phyloP scores from a whole-genome alignment of 2,888 invertebrate genomes.

The Trimorus sp. region DNA sequence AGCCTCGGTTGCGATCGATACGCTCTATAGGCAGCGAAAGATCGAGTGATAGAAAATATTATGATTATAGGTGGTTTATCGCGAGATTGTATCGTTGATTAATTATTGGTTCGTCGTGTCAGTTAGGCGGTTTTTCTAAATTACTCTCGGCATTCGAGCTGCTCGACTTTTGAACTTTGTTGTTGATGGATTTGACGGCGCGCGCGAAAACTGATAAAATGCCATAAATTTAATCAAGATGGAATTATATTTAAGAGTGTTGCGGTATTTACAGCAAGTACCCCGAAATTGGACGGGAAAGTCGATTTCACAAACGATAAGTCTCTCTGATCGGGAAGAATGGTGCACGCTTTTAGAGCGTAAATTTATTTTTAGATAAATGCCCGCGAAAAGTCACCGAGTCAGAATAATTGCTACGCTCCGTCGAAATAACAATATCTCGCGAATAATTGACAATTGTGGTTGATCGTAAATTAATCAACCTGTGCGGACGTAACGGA shows the following conservation, averaged over 20 bases:
- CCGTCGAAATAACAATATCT: not conserved
- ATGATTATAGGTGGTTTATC: too few relatives aligned
- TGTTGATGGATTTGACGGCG: not conserved
- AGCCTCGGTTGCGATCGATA: too few relatives aligned
- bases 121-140: not conserved
- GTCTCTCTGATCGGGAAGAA: constrained; percentile 9
- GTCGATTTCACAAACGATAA: constrained; percentile 23
- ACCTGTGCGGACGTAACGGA: too few relatives aligned
- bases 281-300: constrained; percentile 16
- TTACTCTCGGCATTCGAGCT: too few relatives aligned
- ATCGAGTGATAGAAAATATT: too few relatives aligned
- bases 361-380: constrained; percentile 30
- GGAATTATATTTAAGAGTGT: constrained; percentile 19
- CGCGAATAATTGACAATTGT: not conserved
- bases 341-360: constrained; percentile 17
- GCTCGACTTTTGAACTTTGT: constrained; percentile 1
- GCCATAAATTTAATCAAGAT: constrained; percentile 7
- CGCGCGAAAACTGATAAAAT: constrained; percentile 5
- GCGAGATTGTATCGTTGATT: too few relatives aligned
- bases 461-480: too few relatives aligned
- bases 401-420: constrained; percentile 7
- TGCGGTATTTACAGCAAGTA: constrained; percentile 22
- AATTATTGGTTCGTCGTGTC: too few relatives aligned
- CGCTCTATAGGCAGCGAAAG: too few relatives aligned
- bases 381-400: constrained; percentile 9